These are phyloP conservation scores for Oncorhynchus kisutch DNA, from an alignment of 2,113 vertebrate species.

Conservation along the genomic window DNA sequence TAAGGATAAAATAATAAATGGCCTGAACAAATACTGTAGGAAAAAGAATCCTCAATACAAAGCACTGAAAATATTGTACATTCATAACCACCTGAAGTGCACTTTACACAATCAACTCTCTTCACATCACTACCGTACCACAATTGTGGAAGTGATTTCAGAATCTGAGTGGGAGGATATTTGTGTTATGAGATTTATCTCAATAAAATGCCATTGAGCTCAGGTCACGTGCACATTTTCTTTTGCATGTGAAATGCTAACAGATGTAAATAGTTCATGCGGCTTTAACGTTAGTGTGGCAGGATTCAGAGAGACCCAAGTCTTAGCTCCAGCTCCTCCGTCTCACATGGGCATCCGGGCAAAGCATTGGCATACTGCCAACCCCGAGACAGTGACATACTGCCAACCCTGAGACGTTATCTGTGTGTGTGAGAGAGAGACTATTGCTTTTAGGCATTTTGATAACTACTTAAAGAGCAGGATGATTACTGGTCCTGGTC, in stretches of 20 bases:
- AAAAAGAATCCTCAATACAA: background rate
- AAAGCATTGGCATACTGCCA: background rate
- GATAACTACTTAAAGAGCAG: background rate
- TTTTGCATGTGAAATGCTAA: background rate
- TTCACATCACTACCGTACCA: too few species aligned
- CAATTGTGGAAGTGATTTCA: background rate
- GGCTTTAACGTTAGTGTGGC: too few species aligned
- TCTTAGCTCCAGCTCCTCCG: background rate
- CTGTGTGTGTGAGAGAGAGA: background rate
- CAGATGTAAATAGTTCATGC: background rate
- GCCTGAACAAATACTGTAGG: background rate
- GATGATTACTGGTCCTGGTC: background rate
- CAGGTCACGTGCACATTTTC: background rate
- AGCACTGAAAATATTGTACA: background rate
- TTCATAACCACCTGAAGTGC: background rate
- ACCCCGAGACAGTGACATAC: background rate
- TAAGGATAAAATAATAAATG: background rate
- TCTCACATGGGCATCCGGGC: background rate
- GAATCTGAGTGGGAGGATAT: background rate
- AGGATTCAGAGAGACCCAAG: background rate
- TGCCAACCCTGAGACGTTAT: background rate
- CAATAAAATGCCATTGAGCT: background rate
- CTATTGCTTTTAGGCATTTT: background rate
- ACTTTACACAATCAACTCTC: background rate
- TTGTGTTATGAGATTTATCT: background rate